phyloP scores from a whole-genome alignment of 2,113 vertebrate genomes.

The Arenaria interpres region DNA sequence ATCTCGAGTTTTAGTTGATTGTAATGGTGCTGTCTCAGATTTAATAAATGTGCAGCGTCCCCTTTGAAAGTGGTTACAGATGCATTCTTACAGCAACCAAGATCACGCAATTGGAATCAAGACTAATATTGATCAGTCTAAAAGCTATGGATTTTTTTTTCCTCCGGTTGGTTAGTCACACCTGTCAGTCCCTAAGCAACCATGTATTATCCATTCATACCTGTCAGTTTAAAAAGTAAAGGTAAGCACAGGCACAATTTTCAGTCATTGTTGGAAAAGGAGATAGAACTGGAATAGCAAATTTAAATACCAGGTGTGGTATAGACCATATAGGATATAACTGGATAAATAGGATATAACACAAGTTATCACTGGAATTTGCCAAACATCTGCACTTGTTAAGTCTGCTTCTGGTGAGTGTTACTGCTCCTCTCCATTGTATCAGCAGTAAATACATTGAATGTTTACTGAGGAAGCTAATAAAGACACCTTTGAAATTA shows the following conservation, averaged over 20 bases:
- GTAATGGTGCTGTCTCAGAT: background rate
- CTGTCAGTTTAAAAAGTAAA: background rate
- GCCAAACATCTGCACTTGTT: background rate
- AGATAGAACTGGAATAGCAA: background rate
- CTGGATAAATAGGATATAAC: background rate
- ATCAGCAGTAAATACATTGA: slow-evolving; percentile 26
- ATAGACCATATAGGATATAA: background rate
- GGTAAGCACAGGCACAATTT: background rate
- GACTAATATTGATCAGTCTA: background rate
- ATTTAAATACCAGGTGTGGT: background rate
- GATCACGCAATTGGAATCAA: background rate
- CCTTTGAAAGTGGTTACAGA: background rate
- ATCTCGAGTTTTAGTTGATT: background rate
- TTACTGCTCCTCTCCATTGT: slow-evolving; percentile 4
- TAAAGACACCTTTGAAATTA: slow-evolving; percentile 44
- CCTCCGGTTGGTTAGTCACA: background rate
- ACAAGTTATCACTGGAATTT: background rate
- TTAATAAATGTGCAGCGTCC: background rate
- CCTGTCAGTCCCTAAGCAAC: background rate
- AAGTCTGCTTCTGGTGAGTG: background rate
- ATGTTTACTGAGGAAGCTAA: slow-evolving; percentile 24
- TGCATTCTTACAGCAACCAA: background rate
- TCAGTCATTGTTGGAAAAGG: background rate
- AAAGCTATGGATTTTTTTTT: background rate
- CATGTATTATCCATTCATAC: background rate